A percentile compares a stretch with the other conserved stretches of the same genome.
Evolutionary conservation across 1,140 invertebrate species (phyloP).

Genomic region (Zaprionus gabonicus): DNA sequence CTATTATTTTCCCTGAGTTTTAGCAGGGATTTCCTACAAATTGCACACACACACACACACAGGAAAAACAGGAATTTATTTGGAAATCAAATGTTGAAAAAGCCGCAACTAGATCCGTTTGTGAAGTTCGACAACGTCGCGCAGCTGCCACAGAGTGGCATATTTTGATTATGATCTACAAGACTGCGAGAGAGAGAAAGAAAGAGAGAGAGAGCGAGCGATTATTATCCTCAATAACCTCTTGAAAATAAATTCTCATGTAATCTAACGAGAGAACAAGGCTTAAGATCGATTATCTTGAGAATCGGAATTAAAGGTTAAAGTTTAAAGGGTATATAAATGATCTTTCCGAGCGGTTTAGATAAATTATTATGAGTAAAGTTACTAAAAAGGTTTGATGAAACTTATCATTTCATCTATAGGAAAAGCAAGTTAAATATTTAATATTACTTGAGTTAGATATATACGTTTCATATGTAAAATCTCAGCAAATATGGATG

Average conservation of each 20-base stretch:
- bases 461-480: too few species aligned
- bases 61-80: slow-evolving; percentile 16
- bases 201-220: not conserved
- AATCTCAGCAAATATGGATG: too few species aligned
- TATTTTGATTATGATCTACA: slow-evolving; percentile 24
- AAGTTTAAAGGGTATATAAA: not conserved
- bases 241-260: not conserved
- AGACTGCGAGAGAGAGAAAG: not conserved
- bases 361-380: too few species aligned
- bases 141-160: slow-evolving; percentile 15
- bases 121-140: slow-evolving; percentile 41
- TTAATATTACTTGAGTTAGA: too few species aligned
- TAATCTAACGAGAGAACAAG: too few species aligned
- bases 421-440: too few species aligned
- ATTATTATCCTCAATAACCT: slow-evolving; percentile 16
- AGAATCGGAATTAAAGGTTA: not conserved
- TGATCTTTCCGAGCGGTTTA: too few species aligned
- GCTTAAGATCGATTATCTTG: not conserved
- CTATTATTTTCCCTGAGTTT: slow-evolving; percentile 28
- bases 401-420: too few species aligned
- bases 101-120: not conserved
- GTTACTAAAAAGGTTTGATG: too few species aligned
- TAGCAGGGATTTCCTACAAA: slow-evolving; percentile 55
- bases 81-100: slow-evolving; percentile 15
- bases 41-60: slow-evolving; percentile 26